A percentile compares a stretch with the other conserved stretches of the same genome.
Evolutionary conservation across 2,797 vertebrate species (phyloP).

Genomic region (Acropternis orthonyx): DNA sequence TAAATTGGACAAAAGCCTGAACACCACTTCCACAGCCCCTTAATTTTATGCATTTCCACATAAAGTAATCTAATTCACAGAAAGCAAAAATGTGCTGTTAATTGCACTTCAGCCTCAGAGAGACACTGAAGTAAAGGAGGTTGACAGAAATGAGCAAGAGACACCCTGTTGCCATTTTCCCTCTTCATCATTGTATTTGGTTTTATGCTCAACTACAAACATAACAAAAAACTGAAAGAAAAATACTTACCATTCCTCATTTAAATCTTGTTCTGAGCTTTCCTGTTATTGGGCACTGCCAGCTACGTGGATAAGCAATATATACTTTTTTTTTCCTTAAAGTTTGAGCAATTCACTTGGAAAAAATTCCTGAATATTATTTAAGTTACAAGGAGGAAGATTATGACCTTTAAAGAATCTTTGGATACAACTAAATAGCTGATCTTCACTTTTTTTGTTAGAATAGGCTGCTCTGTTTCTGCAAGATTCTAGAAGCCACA

Average conservation of each 20-base stretch:
- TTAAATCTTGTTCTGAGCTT: neutral
- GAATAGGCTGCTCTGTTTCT: neutral
- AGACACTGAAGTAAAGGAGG: neutral
- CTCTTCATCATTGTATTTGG: neutral
- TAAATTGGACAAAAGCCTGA: neutral
- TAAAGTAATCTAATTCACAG: neutral
- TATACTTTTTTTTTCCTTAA: neutral
- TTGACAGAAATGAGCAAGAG: neutral
- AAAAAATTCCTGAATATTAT: neutral
- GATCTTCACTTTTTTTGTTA: neutral
- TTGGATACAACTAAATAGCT: neutral
- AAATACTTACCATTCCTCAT: slow-evolving; percentile 17
- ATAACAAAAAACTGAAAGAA: neutral
- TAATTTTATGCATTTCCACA: neutral
- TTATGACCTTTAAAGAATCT: neutral
- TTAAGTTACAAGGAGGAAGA: neutral
- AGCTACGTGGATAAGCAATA: neutral
- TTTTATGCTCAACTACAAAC: neutral
- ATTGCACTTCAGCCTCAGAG: neutral
- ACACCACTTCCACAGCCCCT: neutral
- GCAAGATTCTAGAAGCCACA: neutral
- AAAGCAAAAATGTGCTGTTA: neutral
- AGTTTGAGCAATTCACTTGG: neutral
- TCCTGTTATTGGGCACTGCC: neutral
- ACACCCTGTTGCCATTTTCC: neutral